A percentile compares a stretch with the other conserved stretches of the same genome.
Evolutionary conservation across 1,140 invertebrate genomes (phyloP).

Genomic region (Vollenhovia emeryi): DNA sequence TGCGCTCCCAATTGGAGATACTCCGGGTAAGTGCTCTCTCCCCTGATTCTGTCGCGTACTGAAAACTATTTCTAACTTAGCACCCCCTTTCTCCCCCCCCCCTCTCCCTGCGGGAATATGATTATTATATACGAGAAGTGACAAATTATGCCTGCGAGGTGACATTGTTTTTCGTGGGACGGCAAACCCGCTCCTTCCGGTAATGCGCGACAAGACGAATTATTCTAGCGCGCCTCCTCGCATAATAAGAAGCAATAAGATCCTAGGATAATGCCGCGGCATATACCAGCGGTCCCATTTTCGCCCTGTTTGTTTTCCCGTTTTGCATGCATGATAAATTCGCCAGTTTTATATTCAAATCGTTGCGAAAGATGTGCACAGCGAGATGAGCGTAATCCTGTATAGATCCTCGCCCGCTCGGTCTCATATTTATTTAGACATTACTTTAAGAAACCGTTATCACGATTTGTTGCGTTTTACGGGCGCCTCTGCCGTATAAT

Average conservation of each 20-base stretch:
- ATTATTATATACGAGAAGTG: conserved; percentile 37
- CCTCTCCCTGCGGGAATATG: background rate
- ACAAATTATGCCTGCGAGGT: conserved; percentile 24
- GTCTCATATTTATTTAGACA: background rate
- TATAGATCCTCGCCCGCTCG: background rate
- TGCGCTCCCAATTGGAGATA: conserved; percentile 87
- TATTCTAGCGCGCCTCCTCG: conserved; percentile 75
- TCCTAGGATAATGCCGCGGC: conserved; percentile 70
- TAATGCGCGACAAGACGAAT: conserved; percentile 70
- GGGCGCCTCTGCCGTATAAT: background rate
- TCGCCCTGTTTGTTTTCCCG: conserved; percentile 72
- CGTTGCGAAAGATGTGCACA: background rate
- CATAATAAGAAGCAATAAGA: conserved; percentile 81
- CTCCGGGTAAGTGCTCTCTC: conserved; percentile 87
- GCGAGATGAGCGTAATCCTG: background rate
- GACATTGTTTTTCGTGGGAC: conserved; percentile 18
- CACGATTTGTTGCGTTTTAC: background rate
- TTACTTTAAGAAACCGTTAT: background rate
- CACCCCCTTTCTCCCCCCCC: no score
- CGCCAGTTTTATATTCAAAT: conserved; percentile 70
- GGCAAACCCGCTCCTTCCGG: conserved; percentile 29
- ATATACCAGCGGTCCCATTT: conserved; percentile 58
- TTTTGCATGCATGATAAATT: conserved; percentile 75
- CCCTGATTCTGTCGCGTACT: conserved; percentile 40
- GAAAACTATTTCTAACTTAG: conserved; percentile 12